These are phyloP conservation scores for Rana temporaria DNA, from an alignment of 2,113 vertebrate genomes.

Conservation along the genomic window DNA sequence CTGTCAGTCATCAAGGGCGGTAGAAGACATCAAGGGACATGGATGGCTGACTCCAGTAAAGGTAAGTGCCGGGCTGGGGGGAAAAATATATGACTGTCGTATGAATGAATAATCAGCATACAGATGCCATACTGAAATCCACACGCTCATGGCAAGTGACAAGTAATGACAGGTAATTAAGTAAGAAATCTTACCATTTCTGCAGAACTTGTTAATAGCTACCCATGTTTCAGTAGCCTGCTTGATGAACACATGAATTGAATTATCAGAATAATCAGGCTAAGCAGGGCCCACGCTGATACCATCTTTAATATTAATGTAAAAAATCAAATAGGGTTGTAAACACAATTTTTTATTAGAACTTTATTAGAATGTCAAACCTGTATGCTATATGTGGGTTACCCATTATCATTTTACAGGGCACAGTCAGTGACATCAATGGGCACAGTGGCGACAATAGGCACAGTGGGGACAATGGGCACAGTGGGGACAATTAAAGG, in stretches of 20 bases:
- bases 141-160: constrained; percentile 15
- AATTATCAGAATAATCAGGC: constrained; percentile 21
- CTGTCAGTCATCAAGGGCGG: no score
- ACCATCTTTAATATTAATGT: constrained; percentile 8
- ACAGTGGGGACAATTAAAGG: no score
- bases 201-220: background rate
- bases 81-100: no score
- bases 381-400: background rate
- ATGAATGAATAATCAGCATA: background rate
- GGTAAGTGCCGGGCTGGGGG: no score
- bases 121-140: background rate
- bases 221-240: background rate
- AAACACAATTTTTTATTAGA: constrained; percentile 1
- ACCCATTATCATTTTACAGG: background rate
- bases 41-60: no score
- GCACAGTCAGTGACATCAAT: no score
- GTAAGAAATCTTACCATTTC: background rate
- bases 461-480: no score
- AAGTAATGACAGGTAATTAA: constrained; percentile 29
- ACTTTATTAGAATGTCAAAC: background rate
- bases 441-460: no score
- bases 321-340: background rate
- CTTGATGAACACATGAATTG: background rate
- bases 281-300: constrained; percentile 3
- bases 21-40: no score